Evolutionary conservation across 2,797 vertebrate genomes (phyloP).

Genomic region (Chiroxiphia lanceolata): DNA sequence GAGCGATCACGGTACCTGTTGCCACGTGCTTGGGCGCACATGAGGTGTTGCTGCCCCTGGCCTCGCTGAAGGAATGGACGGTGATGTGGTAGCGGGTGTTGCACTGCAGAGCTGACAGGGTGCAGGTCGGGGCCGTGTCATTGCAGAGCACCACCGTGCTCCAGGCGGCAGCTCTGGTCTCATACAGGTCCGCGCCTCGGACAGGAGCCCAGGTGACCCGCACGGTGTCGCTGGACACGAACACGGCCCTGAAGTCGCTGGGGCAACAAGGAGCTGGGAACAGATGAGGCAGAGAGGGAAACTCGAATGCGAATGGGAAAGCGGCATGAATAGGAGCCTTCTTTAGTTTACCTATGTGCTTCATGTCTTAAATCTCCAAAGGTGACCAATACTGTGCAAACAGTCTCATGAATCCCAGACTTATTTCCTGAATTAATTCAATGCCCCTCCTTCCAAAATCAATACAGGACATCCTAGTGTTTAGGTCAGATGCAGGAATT

Average conservation of each 20-base stretch:
- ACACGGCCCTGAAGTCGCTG: slow-evolving; percentile 70
- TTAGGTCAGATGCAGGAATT: neutral
- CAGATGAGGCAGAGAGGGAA: neutral
- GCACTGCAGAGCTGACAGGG: slow-evolving; percentile 86
- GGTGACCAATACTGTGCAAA: neutral
- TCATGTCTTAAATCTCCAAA: neutral
- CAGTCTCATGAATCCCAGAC: neutral
- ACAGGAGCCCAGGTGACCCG: slow-evolving; percentile 83
- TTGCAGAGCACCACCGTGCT: slow-evolving; percentile 78
- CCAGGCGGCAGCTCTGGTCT: slow-evolving; percentile 78
- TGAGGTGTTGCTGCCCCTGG: slow-evolving; percentile 80
- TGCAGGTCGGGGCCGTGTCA: slow-evolving; percentile 83
- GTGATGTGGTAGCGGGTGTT: slow-evolving; percentile 81
- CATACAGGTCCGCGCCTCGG: slow-evolving; percentile 86
- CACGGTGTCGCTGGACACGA: slow-evolving; percentile 81
- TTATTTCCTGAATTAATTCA: neutral
- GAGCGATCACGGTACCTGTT: slow-evolving; percentile 75
- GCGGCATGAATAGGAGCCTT: neutral
- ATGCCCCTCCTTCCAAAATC: neutral
- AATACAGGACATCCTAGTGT: neutral
- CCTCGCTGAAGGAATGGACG: slow-evolving; percentile 85
- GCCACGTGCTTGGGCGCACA: slow-evolving; percentile 75
- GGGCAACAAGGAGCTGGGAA: slow-evolving; percentile 90
- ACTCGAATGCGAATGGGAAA: neutral
- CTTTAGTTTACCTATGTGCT: fast-evolving